phyloP scores from a whole-genome alignment of 2,888 invertebrate species.

The Noctua comes region DNA sequence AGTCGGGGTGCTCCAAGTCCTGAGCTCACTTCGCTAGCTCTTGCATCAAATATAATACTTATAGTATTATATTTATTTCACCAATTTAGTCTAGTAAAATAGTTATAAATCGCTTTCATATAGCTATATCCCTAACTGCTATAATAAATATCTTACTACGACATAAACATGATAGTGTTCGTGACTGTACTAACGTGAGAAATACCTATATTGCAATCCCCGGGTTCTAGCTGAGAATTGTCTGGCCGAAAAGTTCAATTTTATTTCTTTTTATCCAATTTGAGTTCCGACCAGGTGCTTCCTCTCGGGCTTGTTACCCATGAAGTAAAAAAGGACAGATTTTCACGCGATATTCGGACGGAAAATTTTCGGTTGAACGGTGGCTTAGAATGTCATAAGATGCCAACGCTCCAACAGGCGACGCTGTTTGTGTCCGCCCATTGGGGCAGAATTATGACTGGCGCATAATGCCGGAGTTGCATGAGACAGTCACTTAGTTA shows the following conservation, averaged over 20 bases:
- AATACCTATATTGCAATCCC: constrained; percentile 2
- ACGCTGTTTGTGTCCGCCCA: constrained; percentile 20
- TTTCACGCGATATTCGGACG: constrained; percentile 8
- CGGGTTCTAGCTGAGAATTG: constrained; percentile 23
- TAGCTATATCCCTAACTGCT: no score
- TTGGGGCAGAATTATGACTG: constrained; percentile 23
- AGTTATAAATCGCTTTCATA: no score
- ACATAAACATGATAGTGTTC: background rate
- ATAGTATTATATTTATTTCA: no score
- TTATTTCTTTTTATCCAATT: constrained; percentile 46
- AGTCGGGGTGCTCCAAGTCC: no score
- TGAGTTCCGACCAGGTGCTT: constrained; percentile 36
- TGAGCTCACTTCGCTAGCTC: no score
- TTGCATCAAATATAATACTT: no score
- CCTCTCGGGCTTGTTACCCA: constrained; percentile 1
- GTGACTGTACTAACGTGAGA: background rate
- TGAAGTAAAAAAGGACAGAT: constrained; percentile 9
- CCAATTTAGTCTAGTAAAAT: no score
- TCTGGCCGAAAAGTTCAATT: constrained; percentile 43
- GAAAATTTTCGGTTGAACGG: constrained; percentile 9
- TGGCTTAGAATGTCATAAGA: constrained; percentile 23
- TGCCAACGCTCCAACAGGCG: constrained; percentile 5
- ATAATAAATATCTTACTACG: no score
- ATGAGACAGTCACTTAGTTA: background rate
- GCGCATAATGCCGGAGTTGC: constrained; percentile 33